phyloP scores from a whole-genome alignment of 1,140 invertebrate species.

The Drosophila persimilis region DNA sequence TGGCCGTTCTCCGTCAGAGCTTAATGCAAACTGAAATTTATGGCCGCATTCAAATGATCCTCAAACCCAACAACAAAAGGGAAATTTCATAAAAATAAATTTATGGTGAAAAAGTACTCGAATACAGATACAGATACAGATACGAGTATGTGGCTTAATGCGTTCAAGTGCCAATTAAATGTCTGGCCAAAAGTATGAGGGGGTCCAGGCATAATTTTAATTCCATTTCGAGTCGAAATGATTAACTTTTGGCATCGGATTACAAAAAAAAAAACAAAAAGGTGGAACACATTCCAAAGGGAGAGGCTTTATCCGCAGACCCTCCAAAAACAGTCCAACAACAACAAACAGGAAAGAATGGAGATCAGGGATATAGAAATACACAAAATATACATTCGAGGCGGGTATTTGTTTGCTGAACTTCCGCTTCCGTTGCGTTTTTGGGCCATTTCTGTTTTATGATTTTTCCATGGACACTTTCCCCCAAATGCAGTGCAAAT shows the following conservation, averaged over 20 bases:
- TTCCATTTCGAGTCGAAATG: constrained; percentile 53
- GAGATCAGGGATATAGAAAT: constrained; percentile 15
- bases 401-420: constrained; percentile 54
- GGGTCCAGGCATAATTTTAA: constrained; percentile 55
- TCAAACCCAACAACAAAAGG: constrained; percentile 11
- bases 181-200: constrained; percentile 24
- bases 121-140: too few relatives aligned
- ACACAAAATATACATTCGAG: constrained; percentile 23
- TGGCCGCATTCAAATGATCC: constrained; percentile 63
- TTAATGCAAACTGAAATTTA: constrained; percentile 65
- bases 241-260: constrained; percentile 60
- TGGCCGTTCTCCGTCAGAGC: constrained; percentile 10
- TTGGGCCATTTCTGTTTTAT: constrained; percentile 23
- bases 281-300: too few relatives aligned
- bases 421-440: constrained; percentile 65
- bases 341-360: too few relatives aligned
- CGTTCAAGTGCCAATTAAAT: constrained; percentile 63
- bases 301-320: too few relatives aligned
- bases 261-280: constrained; percentile 1
- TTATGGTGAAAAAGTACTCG: constrained; percentile 11
- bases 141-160: constrained; percentile 46
- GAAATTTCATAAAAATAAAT: constrained; percentile 14
- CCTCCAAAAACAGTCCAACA: too few relatives aligned
- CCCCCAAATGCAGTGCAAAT: constrained; percentile 59
- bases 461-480: constrained; percentile 49